Percentiles rank a stretch among this genome's conserved stretches.
These are phyloP conservation scores for Orius insidiosus DNA, from an alignment of 1,140 invertebrate genomes.

Conservation along the genomic window DNA sequence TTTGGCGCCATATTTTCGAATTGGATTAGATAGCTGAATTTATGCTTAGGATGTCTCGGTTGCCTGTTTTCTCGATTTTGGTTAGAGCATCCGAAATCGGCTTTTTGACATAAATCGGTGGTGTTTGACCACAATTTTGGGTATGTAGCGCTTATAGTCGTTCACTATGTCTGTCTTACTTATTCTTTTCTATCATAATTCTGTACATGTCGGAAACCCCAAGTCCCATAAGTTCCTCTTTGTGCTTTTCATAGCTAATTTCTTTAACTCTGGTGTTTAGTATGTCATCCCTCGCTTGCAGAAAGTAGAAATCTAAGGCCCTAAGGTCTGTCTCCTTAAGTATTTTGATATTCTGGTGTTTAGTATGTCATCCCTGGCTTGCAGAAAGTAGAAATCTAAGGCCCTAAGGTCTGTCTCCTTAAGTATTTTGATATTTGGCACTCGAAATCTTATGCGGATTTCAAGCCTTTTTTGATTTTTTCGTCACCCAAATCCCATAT, in stretches of 20 bases:
- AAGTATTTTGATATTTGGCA: conserved; percentile 40
- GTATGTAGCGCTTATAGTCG: conserved; percentile 59
- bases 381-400: no score
- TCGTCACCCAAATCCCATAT: conserved; percentile 31
- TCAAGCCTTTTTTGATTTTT: conserved; percentile 31
- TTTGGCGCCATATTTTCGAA: conserved; percentile 57
- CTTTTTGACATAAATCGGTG: conserved; percentile 58
- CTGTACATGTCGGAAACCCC: conserved; percentile 73
- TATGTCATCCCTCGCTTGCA: conserved; percentile 64
- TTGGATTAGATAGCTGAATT: conserved; percentile 62
- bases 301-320: conserved; percentile 72
- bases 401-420: no score
- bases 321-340: conserved; percentile 47
- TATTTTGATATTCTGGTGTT: no score
- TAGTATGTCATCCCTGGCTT: no score
- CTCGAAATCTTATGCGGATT: conserved; percentile 59
- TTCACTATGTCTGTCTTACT: conserved; percentile 44
- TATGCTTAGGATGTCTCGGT: conserved; percentile 39
- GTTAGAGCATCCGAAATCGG: conserved; percentile 49
- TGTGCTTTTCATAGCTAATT: conserved; percentile 53
- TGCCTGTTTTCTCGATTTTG: conserved; percentile 33
- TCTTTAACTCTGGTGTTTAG: conserved; percentile 58
- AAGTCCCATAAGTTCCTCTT: conserved; percentile 56
- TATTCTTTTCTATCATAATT: conserved; percentile 51
- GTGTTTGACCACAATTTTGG: conserved; percentile 51